Conservation (phyloP, 2,888 invertebrate genomes). For the Trichacis sp. region DNA sequence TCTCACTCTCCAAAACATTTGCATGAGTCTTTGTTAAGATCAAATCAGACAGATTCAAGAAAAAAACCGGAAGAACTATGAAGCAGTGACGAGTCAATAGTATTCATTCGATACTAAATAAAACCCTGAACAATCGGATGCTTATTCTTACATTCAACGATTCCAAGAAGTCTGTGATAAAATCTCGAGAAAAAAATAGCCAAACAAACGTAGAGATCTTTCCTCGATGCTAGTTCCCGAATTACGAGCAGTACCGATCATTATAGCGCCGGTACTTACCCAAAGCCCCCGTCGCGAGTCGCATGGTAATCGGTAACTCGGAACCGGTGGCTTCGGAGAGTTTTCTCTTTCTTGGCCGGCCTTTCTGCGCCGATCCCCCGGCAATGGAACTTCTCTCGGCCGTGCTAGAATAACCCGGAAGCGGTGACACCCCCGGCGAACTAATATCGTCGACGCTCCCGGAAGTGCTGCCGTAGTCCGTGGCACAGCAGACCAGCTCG, state of each 20-base stretch:
- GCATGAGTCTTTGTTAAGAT: no score
- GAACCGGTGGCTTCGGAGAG: constrained; percentile 72
- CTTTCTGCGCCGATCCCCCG: constrained; percentile 75
- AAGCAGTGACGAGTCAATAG: no score
- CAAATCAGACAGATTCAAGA: no score
- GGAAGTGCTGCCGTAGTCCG: constrained; percentile 73
- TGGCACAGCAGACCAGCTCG: constrained; percentile 72
- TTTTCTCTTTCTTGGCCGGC: constrained; percentile 84
- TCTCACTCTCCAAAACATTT: no score
- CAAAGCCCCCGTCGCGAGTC: constrained; percentile 77
- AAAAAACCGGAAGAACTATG: no score
- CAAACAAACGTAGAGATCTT: no score
- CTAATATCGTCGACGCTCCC: constrained; percentile 75
- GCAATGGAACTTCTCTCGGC: constrained; percentile 69
- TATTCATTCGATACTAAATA: not conserved
- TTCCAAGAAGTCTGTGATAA: no score
- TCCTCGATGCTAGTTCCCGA: no score
- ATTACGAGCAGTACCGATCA: not conserved
- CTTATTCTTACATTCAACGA: no score
- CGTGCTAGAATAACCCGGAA: constrained; percentile 74
- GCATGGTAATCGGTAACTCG: constrained; percentile 78
- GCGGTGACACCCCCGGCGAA: constrained; percentile 74
- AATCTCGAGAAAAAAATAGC: no score
- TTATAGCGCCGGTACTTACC: constrained; percentile 70
- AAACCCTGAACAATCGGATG: no score